Percentiles rank a stretch among this genome's conserved stretches.
Evolutionary conservation across 2,888 invertebrate genomes (phyloP).

Genomic region (Furcula furcula): DNA sequence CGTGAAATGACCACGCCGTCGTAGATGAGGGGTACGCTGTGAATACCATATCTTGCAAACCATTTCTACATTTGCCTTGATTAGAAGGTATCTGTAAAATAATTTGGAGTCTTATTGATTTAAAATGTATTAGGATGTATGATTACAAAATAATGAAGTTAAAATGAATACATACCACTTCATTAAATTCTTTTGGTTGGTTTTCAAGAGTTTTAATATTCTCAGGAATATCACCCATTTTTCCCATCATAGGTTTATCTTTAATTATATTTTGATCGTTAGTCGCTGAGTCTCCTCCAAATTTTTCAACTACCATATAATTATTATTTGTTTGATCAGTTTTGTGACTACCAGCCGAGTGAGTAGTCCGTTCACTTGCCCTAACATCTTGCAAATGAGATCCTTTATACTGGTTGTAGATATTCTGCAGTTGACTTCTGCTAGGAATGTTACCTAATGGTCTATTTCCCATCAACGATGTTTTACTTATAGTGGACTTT

Average conservation of each 20-base stretch:
- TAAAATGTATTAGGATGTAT: not conserved
- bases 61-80: constrained; percentile 48
- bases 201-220: constrained; percentile 31
- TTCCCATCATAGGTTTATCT: constrained; percentile 31
- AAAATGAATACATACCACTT: not conserved
- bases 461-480: constrained; percentile 51
- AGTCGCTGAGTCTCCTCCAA: constrained; percentile 57
- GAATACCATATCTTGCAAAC: constrained; percentile 65
- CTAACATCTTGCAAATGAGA: constrained; percentile 62
- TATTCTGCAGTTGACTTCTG: constrained; percentile 59
- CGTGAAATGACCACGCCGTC: constrained; percentile 69
- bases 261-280: constrained; percentile 37
- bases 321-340: constrained; percentile 22
- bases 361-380: constrained; percentile 33
- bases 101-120: too few relatives aligned
- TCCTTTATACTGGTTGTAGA: constrained; percentile 68
- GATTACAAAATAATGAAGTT: too few relatives aligned
- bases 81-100: constrained; percentile 34
- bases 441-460: constrained; percentile 50
- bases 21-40: constrained; percentile 55
- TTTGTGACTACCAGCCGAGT: constrained; percentile 55
- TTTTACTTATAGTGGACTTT: constrained; percentile 65
- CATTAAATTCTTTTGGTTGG: constrained; percentile 29
- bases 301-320: constrained; percentile 50
- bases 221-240: constrained; percentile 48